Base-by-base conservation (phyloP, 2,113 vertebrate genomes). In the Poicephalus gulielmi region DNA sequence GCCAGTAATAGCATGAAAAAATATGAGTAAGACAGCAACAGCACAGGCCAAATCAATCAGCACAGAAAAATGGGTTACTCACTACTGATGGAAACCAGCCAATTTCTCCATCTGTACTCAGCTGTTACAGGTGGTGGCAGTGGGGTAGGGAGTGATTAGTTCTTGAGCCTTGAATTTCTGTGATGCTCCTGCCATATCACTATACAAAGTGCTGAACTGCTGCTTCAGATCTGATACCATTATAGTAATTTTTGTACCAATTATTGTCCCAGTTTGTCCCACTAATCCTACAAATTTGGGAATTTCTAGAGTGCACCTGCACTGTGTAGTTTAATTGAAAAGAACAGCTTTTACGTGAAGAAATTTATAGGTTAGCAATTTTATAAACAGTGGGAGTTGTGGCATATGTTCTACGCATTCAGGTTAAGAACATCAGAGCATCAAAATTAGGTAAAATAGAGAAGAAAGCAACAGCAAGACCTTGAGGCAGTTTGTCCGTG, bases 61-160 rank as follows among this genome's bases (percentile, higher is more conserved):
- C 64, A 83, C n/a, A 69, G 88, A 92, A 95, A 96, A 92, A 96
- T 85, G 50, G 63, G 88, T 94, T 96, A 74, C 63, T 95, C 85
- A 59, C 80, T 84, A 60, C 28, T 77, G 75, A 52, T 96, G 90
- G 90, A 91, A 79, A 92, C 35, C 18, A 70, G 95, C 92, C 95
- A 96, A 3, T 24, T 96, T 68, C 52, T 94, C 83, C 88, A 92
- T 95, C 84, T 94, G 62, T 66, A 59, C 76, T 87, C 49, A 23
- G 67, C 67, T 92, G 74, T 49, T 59, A 59, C 1, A 1, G n/a
- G 12, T 50, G 30, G 47, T 43, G 11, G 35, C 24, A 46, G 37
- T 10, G 62, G 60, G n/a, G 27, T 5, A 74, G 23, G 31, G 63
- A 17, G 18, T 39, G 30, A 24, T 52, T 53, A 9, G 60, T 62